These are phyloP conservation scores for Anomalospiza imberbis DNA, from an alignment of 2,797 vertebrate species.

Conservation along the genomic window DNA sequence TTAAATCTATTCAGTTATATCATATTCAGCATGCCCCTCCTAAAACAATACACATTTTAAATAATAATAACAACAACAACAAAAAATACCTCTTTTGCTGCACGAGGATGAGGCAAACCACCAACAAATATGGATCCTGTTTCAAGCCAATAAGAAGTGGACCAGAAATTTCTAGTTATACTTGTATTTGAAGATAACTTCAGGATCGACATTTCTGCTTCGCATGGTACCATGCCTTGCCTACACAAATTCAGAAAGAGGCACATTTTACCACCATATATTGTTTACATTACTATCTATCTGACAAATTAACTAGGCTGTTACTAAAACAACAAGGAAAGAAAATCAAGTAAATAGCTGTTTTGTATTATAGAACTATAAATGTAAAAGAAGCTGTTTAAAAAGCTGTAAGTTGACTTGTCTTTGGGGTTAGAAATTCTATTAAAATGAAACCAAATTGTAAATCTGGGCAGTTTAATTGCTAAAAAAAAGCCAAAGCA, in stretches of 20 bases:
- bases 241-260: constrained; percentile 68
- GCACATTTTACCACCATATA: constrained; percentile 11
- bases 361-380: constrained; percentile 23
- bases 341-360: constrained; percentile 43
- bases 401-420: constrained; percentile 12
- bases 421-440: not conserved
- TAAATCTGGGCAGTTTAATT: constrained; percentile 11
- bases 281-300: not conserved
- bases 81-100: constrained; percentile 69
- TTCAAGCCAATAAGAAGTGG: constrained; percentile 57
- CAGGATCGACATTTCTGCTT: constrained; percentile 77
- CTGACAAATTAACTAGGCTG: constrained; percentile 43
- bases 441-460: constrained; percentile 21
- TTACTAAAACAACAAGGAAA: constrained; percentile 35
- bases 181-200: constrained; percentile 66
- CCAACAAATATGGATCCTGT: constrained; percentile 79
- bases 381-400: constrained; percentile 20
- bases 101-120: constrained; percentile 73
- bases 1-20: not conserved
- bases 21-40: not conserved
- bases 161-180: constrained; percentile 60
- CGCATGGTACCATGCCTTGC: constrained; percentile 79
- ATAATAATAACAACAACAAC: not conserved
- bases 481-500: not conserved
- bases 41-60: not conserved